phyloP scores from a whole-genome alignment of 1,140 invertebrate genomes.

The Bombyx mandarina region DNA sequence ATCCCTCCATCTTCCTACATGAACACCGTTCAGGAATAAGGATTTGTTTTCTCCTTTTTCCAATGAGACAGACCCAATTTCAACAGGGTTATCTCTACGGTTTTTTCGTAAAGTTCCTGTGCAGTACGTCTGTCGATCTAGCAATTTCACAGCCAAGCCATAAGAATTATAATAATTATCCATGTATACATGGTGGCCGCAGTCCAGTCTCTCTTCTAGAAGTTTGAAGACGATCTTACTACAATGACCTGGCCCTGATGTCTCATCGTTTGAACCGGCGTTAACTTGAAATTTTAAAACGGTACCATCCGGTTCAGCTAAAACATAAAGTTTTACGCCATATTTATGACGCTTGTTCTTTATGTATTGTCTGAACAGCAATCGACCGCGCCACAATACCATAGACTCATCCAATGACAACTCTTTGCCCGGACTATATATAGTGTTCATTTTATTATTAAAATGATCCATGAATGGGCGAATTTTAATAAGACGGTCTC shows the following conservation, averaged over 20 bases:
- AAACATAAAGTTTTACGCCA: slow-evolving; percentile 46
- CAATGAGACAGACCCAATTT: slow-evolving; percentile 23
- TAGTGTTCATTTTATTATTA: slow-evolving; percentile 28
- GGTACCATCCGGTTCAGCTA: slow-evolving; percentile 36
- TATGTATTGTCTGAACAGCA: slow-evolving; percentile 40
- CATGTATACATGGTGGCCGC: slow-evolving; percentile 40
- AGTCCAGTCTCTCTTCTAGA: slow-evolving; percentile 26
- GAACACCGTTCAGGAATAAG: slow-evolving; percentile 19
- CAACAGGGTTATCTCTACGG: slow-evolving; percentile 26
- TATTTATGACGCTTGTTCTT: slow-evolving; percentile 47
- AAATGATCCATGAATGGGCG: slow-evolving; percentile 25
- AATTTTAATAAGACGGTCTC: slow-evolving; percentile 21
- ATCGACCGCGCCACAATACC: slow-evolving; percentile 40
- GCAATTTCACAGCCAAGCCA: slow-evolving; percentile 17
- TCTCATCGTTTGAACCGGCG: slow-evolving; percentile 18
- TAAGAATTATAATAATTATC: slow-evolving; percentile 40
- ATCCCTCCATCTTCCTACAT: slow-evolving; percentile 36
- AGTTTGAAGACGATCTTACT: slow-evolving; percentile 30
- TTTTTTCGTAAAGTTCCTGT: slow-evolving; percentile 31
- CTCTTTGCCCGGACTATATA: slow-evolving; percentile 33
- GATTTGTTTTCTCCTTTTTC: slow-evolving; percentile 36
- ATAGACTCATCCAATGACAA: slow-evolving; percentile 46
- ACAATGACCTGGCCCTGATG: slow-evolving; percentile 21
- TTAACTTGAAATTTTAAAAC: slow-evolving; percentile 28
- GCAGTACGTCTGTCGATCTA: slow-evolving; percentile 24